Base-by-base conservation (phyloP, 2,113 vertebrate genomes). In the Holacanthus passer region DNA sequence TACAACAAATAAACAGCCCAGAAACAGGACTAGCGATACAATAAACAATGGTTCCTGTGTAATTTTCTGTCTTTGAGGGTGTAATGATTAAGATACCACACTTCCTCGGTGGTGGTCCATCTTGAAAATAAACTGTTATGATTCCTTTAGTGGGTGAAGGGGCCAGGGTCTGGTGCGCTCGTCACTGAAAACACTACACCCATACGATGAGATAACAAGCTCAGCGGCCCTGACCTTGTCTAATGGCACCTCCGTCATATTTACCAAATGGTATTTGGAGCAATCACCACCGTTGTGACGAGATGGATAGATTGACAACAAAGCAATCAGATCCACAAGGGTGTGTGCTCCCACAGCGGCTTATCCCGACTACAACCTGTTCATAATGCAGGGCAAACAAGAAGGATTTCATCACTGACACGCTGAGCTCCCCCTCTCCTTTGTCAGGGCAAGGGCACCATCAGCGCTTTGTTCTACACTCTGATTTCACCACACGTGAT, bases 231-330 rank as follows among this genome's bases (percentile, higher is more conserved):
- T 94, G 91, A 95, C 92, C 93, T 91, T 85, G 88, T 86, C 82
- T 92, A 94, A 94, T 93, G 85, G 89, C 82, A 76, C 87, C 81
- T 85, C 69, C 39, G 83, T 94, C 93, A 91, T 92, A 93, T 93
- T 95, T 94, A 93, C 94, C 91, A 91, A 93, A 92, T 92, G 83
- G 79, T 70, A 69, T 89, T 88, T 88, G 84, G 79, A 77, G 87
- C 85, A 64, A 82, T 87, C 81, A 47, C 84, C 32, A 20, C 65
- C 5, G 58, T 60, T 66, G 65, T 73, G 75, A 59, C 1, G 65
- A 91, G 87, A 93, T 89, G 66, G 89, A 93, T 87, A 86, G 91
- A 92, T 82, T 89, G 89, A 93, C 86, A 91, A 91, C 81, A 82
- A 83, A 89, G 88, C 77, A 80, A 86, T 93, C 86, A 91, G 65